Evolutionary conservation across 2,888 invertebrate genomes (phyloP), one percentile per base, ranked within the genome.

Genomic region (Danaus chrysippus): DNA sequence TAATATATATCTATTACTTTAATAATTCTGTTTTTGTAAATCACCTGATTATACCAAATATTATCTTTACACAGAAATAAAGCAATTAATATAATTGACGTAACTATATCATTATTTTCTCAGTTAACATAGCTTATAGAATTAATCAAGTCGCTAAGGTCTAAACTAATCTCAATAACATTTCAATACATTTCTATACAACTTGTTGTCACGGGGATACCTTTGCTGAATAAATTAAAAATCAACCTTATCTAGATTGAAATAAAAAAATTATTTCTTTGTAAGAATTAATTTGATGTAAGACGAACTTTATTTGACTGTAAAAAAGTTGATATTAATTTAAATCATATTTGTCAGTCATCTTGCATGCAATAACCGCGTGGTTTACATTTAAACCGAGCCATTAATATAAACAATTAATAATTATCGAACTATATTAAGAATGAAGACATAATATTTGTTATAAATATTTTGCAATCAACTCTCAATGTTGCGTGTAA

Each of bases 381-480:
- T 81, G 80, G 56, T 66, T 54, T 64, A 64, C 69, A 68, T 69
- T 43, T 43, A 63, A 73, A 75, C 65, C 76, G 61, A 71, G 71
- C 15, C 75, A 69, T 56, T 63, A 59, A 62, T 72, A 70, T 70
- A 34, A 34, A 34, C 23, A 34, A 34, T 5, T 34, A 34, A 34
- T 34, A 34, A 34, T 34, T 34, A 34, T 34, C 8, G 23, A 3
- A 34, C 23, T 34, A 34, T 34, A 34, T 34, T 34, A 34, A 34
- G 23, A 34, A 34, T 5, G 23, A 6, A 34, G 23, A 23, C 23
- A 23, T 23, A 23, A 23, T 23, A 23, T 23, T 6, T 5, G 6
- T 34, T 3, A 34, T n/a, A n/a, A n/a, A n/a, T 34, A 34, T 34
- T 34, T 34, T 34, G 23, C 23, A 34, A 34, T 34, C 70, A 70